phyloP scores from a whole-genome alignment of 1,140 invertebrate species.

The Papilio helenus region DNA sequence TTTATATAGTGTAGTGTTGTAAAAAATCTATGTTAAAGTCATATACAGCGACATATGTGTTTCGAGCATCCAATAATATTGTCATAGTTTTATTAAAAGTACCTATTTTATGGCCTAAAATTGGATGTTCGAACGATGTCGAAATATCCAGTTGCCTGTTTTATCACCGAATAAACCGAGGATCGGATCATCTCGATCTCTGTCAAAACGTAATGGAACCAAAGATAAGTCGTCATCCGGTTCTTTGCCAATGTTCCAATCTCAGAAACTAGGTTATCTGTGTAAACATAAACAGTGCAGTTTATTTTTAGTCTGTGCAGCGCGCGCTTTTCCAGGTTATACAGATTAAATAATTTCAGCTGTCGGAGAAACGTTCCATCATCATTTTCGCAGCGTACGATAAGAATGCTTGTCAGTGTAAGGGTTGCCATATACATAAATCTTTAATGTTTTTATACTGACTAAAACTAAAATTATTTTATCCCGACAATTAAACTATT shows the following conservation, averaged over 20 bases:
- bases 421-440: constrained; percentile 18
- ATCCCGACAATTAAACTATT: too few relatives aligned
- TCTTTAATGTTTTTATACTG: background rate
- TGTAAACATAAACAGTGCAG: constrained; percentile 27
- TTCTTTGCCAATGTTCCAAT: constrained; percentile 19
- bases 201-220: constrained; percentile 6
- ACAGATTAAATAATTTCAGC: constrained; percentile 35
- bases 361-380: constrained; percentile 29
- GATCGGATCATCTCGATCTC: background rate
- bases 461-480: too few relatives aligned
- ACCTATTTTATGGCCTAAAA: too few relatives aligned
- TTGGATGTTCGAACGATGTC: background rate
- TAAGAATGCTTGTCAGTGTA: constrained; percentile 18
- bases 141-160: background rate
- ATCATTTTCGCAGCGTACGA: constrained; percentile 24
- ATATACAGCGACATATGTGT: too few relatives aligned
- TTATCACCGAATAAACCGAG: background rate
- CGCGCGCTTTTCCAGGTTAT: constrained; percentile 29
- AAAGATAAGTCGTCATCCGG: constrained; percentile 1
- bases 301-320: constrained; percentile 36
- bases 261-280: constrained; percentile 27
- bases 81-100: too few relatives aligned
- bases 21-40: too few relatives aligned
- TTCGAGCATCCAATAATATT: too few relatives aligned
- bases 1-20: too few relatives aligned